These are phyloP conservation scores for Vicugna pacos DNA, from an alignment of 2,113 vertebrate species.

Conservation along the genomic window DNA sequence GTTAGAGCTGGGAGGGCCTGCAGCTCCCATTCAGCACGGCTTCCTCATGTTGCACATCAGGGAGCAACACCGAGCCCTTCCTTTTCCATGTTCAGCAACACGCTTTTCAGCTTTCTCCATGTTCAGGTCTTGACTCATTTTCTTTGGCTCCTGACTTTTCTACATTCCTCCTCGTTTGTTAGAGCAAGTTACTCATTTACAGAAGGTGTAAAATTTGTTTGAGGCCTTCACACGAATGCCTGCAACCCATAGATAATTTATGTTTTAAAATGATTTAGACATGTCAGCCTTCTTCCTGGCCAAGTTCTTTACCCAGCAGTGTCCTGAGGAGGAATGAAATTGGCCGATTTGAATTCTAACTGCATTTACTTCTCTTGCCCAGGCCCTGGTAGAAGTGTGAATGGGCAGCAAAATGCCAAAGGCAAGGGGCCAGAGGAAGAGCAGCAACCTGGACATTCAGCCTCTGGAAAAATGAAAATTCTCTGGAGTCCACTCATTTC, in stretches of 20 bases:
- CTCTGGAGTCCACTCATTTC: not conserved
- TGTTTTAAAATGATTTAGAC: slow-evolving; percentile 57
- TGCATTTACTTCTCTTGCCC: slow-evolving; percentile 48
- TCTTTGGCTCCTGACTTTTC: slow-evolving; percentile 57
- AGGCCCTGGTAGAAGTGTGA: slow-evolving; percentile 31
- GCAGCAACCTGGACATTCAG: not conserved
- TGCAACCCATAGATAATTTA: slow-evolving; percentile 56
- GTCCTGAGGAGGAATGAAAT: not conserved
- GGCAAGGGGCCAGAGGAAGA: slow-evolving; percentile 28
- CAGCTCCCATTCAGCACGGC: not conserved
- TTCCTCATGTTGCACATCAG: not conserved
- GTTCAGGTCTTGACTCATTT: slow-evolving; percentile 63
- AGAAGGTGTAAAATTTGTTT: slow-evolving; percentile 49
- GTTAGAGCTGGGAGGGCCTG: not conserved
- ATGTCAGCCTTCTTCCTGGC: slow-evolving; percentile 41
- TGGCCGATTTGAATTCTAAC: slow-evolving; percentile 42
- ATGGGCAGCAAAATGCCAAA: slow-evolving; percentile 19
- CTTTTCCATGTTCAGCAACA: not conserved
- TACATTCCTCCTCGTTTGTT: slow-evolving; percentile 56
- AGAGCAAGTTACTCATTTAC: slow-evolving; percentile 51
- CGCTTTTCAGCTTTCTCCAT: slow-evolving; percentile 43
- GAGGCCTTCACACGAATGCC: slow-evolving; percentile 21
- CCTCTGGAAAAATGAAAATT: not conserved
- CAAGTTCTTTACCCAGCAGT: slow-evolving; percentile 42
- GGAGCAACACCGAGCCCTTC: not conserved